A percentile compares a stretch with the other conserved stretches of the same genome.
These are phyloP conservation scores for Penaeus japonicus DNA, from an alignment of 1,140 invertebrate species.

Conservation along the genomic window DNA sequence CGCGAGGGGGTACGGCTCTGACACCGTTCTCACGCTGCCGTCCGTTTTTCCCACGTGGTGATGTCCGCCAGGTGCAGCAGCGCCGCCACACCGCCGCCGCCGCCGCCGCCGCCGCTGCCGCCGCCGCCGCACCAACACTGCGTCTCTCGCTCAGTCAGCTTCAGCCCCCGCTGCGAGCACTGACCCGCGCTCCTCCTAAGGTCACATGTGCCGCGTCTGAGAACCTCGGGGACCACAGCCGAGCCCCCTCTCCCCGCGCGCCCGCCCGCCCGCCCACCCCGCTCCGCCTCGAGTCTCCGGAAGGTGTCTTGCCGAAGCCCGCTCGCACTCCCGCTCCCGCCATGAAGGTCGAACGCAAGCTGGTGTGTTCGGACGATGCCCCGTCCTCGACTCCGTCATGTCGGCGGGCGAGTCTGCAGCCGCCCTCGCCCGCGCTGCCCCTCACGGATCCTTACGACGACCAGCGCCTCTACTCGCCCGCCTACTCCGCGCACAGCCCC, in stretches of 20 bases:
- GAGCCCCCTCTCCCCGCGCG: background rate
- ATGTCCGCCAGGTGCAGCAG: constrained; percentile 24
- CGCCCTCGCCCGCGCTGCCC: constrained; percentile 46
- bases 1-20: constrained; percentile 6
- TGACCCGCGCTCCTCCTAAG: background rate
- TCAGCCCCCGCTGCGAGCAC: background rate
- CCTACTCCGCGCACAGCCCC: constrained; percentile 51
- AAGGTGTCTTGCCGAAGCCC: background rate
- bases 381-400: constrained; percentile 53
- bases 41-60: constrained; percentile 48
- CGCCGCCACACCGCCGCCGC: background rate
- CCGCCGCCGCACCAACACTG: background rate
- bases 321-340: background rate
- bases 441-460: constrained; percentile 52
- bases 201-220: constrained; percentile 24
- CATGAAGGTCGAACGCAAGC: constrained; percentile 57
- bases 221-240: background rate
- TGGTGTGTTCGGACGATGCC: constrained; percentile 52
- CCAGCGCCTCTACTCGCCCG: constrained; percentile 52
- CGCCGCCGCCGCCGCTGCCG: background rate
- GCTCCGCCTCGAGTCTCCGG: background rate
- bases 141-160: background rate
- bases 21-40: constrained; percentile 49
- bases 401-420: constrained; percentile 36
- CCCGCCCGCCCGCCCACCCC: background rate